These are phyloP conservation scores for Harlomillsia oculata DNA, from an alignment of 1,140 invertebrate species.

Conservation along the genomic window DNA sequence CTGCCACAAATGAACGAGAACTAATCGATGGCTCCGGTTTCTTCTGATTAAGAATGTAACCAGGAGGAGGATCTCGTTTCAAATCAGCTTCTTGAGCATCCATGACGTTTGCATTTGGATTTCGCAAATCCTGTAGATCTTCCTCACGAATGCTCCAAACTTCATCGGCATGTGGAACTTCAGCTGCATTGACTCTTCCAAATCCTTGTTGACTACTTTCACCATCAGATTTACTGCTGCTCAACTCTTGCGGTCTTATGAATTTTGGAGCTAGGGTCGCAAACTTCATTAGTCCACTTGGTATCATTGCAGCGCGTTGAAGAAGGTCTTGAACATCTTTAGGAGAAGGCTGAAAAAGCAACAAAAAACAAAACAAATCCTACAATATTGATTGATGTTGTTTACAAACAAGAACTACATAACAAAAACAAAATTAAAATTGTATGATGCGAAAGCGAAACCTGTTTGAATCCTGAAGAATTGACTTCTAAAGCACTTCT, in stretches of 20 bases:
- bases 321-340: slow-evolving; percentile 36
- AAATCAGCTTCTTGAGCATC: too few relatives aligned
- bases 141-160: too few relatives aligned
- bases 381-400: background rate
- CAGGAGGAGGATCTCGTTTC: too few relatives aligned
- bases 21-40: background rate
- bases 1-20: background rate
- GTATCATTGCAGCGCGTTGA: slow-evolving; percentile 40
- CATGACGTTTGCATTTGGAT: too few relatives aligned
- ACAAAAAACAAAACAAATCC: slow-evolving; percentile 7
- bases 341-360: slow-evolving; percentile 25
- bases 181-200: too few relatives aligned
- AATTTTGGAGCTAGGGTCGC: slow-evolving; percentile 24
- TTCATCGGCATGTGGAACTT: too few relatives aligned
- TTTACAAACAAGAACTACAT: background rate
- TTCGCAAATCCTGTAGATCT: too few relatives aligned
- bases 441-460: background rate
- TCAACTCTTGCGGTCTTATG: background rate
- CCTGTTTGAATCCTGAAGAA: slow-evolving; percentile 16
- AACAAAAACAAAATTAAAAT: background rate
- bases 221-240: slow-evolving; percentile 8
- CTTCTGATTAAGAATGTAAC: too few relatives aligned
- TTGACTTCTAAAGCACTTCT: slow-evolving; percentile 42
- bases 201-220: slow-evolving; percentile 4
- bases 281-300: slow-evolving; percentile 39